Percentiles rank a stretch among this genome's conserved stretches.
phyloP scores from a whole-genome alignment of 2,113 vertebrate genomes.

The Pongo abelii region DNA sequence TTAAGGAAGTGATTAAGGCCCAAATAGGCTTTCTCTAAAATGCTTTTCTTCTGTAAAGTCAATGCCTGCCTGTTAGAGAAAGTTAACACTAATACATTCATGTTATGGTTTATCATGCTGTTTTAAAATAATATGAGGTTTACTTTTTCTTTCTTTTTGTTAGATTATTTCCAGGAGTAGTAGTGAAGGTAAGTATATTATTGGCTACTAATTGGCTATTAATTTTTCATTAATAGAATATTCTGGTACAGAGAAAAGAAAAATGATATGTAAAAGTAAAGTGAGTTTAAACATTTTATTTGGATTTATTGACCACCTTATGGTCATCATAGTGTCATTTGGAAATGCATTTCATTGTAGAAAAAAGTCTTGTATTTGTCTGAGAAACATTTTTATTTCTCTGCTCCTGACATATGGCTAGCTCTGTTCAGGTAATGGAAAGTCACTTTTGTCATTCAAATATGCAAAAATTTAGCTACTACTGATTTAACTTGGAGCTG shows the following conservation, averaged over 20 bases:
- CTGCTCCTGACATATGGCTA: not conserved
- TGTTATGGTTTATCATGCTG: not conserved
- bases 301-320: not conserved
- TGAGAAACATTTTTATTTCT: not conserved
- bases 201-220: not conserved
- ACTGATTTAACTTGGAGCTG: not conserved
- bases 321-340: too few species aligned
- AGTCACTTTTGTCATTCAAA: not conserved
- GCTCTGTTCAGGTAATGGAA: not conserved
- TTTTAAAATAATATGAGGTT: not conserved
- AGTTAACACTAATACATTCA: not conserved
- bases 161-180: constrained; percentile 85
- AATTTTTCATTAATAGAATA: not conserved
- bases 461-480: not conserved
- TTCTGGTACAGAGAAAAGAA: not conserved
- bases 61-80: not conserved
- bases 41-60: not conserved
- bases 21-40: not conserved
- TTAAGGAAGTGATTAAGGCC: not conserved
- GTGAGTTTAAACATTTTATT: not conserved
- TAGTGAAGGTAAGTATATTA: constrained; percentile 82
- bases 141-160: constrained; percentile 59
- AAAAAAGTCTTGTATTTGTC: not conserved
- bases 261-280: not conserved
- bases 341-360: not conserved